Conservation (phyloP, 2,797 vertebrate species). For the Argya squamiceps region DNA sequence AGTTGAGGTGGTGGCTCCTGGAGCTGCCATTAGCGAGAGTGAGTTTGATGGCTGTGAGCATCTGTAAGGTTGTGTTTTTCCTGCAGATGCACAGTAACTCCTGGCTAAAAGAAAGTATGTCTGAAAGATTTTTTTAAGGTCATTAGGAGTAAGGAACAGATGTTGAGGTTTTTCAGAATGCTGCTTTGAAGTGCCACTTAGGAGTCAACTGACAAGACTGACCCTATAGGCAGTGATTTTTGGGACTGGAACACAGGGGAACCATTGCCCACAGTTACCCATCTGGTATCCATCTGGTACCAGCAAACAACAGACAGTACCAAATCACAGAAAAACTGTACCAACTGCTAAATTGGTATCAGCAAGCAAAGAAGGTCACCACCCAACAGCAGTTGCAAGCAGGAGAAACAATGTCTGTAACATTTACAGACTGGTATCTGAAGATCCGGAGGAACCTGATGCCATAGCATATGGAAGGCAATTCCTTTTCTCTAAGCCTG, state of each 20-base stretch:
- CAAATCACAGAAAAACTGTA: slow-evolving; percentile 74
- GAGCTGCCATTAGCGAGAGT: slow-evolving; percentile 50
- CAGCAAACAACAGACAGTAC: slow-evolving; percentile 75
- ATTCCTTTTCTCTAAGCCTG: slow-evolving; percentile 16
- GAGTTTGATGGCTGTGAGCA: slow-evolving; percentile 58
- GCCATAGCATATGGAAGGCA: slow-evolving; percentile 47
- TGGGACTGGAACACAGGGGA: slow-evolving; percentile 61
- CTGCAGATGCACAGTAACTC: slow-evolving; percentile 61
- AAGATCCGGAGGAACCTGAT: slow-evolving; percentile 28
- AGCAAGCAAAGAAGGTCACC: slow-evolving; percentile 67
- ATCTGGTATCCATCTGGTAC: slow-evolving; percentile 83
- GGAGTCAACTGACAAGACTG: slow-evolving; percentile 71
- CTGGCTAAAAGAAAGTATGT: slow-evolving; percentile 62
- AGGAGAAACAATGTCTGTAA: slow-evolving; percentile 64
- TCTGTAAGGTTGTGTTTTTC: slow-evolving; percentile 31
- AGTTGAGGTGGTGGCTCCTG: slow-evolving; percentile 59
- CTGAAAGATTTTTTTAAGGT: slow-evolving; percentile 55
- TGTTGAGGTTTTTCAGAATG: slow-evolving; percentile 68
- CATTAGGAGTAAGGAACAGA: slow-evolving; percentile 74
- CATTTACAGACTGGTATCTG: slow-evolving; percentile 57
- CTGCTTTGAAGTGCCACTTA: slow-evolving; percentile 77
- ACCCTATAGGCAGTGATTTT: slow-evolving; percentile 71
- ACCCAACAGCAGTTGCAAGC: slow-evolving; percentile 56
- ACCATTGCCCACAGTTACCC: slow-evolving; percentile 75
- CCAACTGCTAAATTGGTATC: slow-evolving; percentile 75